These are phyloP conservation scores for Lytechinus variegatus DNA, from an alignment of 35 echinoderm and acorn worm species.

Conservation along the genomic window DNA sequence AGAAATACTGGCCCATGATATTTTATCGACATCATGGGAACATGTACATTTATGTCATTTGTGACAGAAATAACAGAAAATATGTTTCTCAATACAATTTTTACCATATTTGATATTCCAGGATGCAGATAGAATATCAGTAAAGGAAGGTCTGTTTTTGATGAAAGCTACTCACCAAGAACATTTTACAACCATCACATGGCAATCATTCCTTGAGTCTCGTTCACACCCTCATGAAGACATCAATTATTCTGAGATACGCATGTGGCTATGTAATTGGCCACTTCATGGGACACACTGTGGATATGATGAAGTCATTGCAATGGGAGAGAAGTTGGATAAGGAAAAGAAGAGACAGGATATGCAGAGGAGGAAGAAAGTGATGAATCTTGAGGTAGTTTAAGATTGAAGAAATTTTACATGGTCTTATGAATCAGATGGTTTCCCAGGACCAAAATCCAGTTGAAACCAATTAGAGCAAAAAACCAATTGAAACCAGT, in stretches of 20 bases:
- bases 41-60: not conserved
- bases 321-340: constrained; percentile 63
- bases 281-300: constrained; percentile 59
- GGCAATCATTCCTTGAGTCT: constrained; percentile 82
- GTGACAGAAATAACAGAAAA: not conserved
- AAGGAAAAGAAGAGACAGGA: constrained; percentile 77
- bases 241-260: constrained; percentile 79
- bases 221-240: constrained; percentile 67
- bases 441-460: no score
- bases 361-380: constrained; percentile 76
- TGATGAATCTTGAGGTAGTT: constrained; percentile 75
- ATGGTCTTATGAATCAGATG: no score
- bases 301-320: constrained; percentile 52
- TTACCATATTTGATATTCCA: not conserved
- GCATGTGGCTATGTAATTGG: constrained; percentile 91
- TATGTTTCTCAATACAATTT: not conserved
- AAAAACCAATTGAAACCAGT: no score
- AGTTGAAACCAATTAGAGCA: no score
- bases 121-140: constrained; percentile 68
- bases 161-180: constrained; percentile 92
- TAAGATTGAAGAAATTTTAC: not conserved
- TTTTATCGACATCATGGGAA: not conserved
- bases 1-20: no score
- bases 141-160: constrained; percentile 86
- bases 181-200: constrained; percentile 81